phyloP scores from a whole-genome alignment of 2,888 invertebrate genomes.

The Agonopterix arenella region DNA sequence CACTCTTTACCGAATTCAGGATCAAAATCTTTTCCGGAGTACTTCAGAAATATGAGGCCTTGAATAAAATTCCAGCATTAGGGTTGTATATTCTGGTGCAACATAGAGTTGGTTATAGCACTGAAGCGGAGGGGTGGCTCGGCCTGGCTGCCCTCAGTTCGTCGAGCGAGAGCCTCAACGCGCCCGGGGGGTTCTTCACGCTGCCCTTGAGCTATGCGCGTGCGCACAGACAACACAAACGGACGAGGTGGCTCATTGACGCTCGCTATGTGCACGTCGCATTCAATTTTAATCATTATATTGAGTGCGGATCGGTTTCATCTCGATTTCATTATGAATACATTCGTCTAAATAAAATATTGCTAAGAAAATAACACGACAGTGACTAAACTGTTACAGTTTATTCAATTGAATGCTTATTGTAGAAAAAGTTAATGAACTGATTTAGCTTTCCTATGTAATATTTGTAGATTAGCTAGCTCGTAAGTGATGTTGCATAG shows the following conservation, averaged over 20 bases:
- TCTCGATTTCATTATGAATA: constrained; percentile 8
- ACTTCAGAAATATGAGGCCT: background rate
- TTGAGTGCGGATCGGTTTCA: constrained; percentile 22
- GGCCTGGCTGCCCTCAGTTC: constrained; percentile 63
- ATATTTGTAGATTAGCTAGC: too few relatives aligned
- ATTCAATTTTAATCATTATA: constrained; percentile 23
- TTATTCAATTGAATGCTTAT: background rate
- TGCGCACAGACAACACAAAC: constrained; percentile 86
- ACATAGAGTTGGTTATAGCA: constrained; percentile 23
- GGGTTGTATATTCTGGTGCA: constrained; percentile 6
- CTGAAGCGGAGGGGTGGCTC: constrained; percentile 55
- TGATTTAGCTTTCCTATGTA: background rate
- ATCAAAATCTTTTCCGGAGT: constrained; percentile 1
- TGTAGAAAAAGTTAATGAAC: background rate
- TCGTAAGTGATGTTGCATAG: too few relatives aligned
- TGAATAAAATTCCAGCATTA: background rate
- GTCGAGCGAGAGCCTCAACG: constrained; percentile 82
- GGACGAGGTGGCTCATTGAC: constrained; percentile 82
- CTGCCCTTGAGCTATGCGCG: constrained; percentile 87
- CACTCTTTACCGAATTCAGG: background rate
- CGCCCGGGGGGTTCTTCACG: constrained; percentile 81
- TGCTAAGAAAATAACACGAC: too few relatives aligned
- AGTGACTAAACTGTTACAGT: too few relatives aligned
- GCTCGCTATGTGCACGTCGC: constrained; percentile 58
- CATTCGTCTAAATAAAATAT: background rate